Percentiles rank a stretch among this genome's conserved stretches.
Evolutionary conservation across 2,113 vertebrate genomes (phyloP).

Genomic region (Myotis yumanensis): DNA sequence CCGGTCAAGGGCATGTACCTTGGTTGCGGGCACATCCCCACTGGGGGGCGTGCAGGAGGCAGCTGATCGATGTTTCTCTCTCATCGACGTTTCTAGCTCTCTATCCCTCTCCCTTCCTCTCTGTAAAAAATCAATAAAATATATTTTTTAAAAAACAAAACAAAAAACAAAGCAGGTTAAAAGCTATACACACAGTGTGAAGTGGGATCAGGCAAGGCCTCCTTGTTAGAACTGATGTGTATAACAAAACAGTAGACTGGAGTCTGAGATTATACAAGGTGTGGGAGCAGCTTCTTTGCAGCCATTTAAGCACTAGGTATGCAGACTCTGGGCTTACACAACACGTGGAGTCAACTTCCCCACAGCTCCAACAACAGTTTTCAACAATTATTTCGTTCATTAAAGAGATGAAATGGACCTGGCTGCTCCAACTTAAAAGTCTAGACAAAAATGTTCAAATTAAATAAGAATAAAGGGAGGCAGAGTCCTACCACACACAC

Average conservation of each 20-base stretch:
- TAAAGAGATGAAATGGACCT: neutral
- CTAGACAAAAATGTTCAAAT: neutral
- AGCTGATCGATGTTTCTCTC: too few species aligned
- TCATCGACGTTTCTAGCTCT: too few species aligned
- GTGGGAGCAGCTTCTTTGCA: neutral
- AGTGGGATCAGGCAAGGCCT: neutral
- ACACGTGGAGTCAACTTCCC: neutral
- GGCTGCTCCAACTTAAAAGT: neutral
- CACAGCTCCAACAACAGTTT: neutral
- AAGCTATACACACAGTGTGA: neutral
- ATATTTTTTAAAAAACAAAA: too few species aligned
- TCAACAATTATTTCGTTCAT: neutral
- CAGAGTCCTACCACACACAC: neutral
- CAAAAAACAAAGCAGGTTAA: neutral
- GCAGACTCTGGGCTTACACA: neutral
- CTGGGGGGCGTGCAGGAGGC: too few species aligned
- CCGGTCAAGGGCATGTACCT: too few species aligned
- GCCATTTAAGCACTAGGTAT: neutral
- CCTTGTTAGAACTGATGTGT: neutral
- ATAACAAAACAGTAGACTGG: neutral
- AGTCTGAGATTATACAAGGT: neutral
- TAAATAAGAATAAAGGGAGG: slow-evolving; percentile 3
- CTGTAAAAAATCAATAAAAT: too few species aligned
- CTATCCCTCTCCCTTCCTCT: too few species aligned
- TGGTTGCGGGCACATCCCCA: too few species aligned